A percentile compares a stretch with the other conserved stretches of the same genome.
Conservation (phyloP, 2,113 vertebrate species). For the western clawed frog (Xenopus tropicalis) region DNA sequence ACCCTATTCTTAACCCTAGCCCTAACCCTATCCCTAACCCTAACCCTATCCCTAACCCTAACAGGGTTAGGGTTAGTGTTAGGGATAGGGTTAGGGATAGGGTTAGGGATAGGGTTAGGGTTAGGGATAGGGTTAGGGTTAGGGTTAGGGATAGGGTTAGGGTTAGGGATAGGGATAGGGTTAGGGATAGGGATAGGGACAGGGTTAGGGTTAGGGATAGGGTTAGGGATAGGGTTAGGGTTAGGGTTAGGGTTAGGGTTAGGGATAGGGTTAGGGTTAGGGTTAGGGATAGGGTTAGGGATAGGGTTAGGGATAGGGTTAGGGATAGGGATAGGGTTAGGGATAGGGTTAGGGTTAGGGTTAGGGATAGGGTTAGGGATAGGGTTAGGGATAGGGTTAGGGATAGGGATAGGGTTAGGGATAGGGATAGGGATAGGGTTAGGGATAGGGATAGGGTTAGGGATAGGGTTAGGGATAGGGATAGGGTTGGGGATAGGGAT, state of each 20-base stretch:
- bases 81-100: constrained; percentile 46
- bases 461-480: too few species aligned
- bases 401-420: constrained; percentile 24
- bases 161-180: constrained; percentile 15
- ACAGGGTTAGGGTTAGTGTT: constrained; percentile 38
- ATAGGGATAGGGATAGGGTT: not conserved
- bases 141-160: constrained; percentile 6
- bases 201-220: too few species aligned
- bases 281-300: constrained; percentile 3
- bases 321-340: constrained; percentile 6
- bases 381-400: constrained; percentile 32
- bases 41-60: too few species aligned
- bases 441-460: constrained; percentile 20
- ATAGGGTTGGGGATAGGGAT: too few species aligned
- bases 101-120: constrained; percentile 44
- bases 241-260: constrained; percentile 20
- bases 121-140: constrained; percentile 9
- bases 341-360: constrained; percentile 4
- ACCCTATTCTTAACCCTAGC: too few species aligned
- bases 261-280: constrained; percentile 14
- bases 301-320: constrained; percentile 14
- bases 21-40: not conserved
- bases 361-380: constrained; percentile 23
- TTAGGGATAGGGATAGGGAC: too few species aligned
- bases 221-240: constrained; percentile 31